Base-by-base conservation (phyloP, 2,113 vertebrate species). In the Phocoena phocoena region DNA sequence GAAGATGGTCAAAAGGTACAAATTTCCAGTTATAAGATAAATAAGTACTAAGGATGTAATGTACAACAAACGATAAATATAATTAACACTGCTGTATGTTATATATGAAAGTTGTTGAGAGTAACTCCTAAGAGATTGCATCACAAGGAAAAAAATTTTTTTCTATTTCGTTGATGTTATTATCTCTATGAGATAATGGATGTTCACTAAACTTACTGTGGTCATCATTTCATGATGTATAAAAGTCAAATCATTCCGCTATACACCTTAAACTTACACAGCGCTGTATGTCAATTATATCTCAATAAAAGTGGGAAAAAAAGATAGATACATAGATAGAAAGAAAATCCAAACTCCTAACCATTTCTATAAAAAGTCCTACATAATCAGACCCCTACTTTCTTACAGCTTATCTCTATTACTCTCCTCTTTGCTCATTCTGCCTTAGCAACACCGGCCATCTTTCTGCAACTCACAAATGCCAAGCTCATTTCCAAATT, bases 341-440 rank as follows among this genome's bases (percentile, higher is more conserved):
- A 9, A 73, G 38, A 36, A 81, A 96, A 93, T 60, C 36, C 23
- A 81, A 58, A 90, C 55, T 91, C 44, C 47, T 94, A 96, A 93
- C 10, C 36, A 74, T n/a, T 38, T 88, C 68, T 88, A 62, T 38
- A 83, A 60, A 86, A 82, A 94, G 20, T 76, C 60, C 76, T 82
- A 10, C 26, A 82, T 82, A 81, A 88, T 94, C 60, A 53, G 33
- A 18, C 18, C 50, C 28, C 33, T 88, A 94, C 74, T 62, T 87
- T 87, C 79, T 86, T 87, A 71, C 31, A 88, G 62, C 33, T 91
- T 50, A 44, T 79, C 81, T 91, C 63, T 65, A 58, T 81, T 73
- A 68, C 18, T 92, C 50, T 71, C 36, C 71, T 84, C 41, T 85
- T 88, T 83, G 83, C 23, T 88, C n/a, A 83, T 77, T 88, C 62